Base-by-base conservation (phyloP, 2,888 invertebrate species). In the Diaprepes abbreviatus region DNA sequence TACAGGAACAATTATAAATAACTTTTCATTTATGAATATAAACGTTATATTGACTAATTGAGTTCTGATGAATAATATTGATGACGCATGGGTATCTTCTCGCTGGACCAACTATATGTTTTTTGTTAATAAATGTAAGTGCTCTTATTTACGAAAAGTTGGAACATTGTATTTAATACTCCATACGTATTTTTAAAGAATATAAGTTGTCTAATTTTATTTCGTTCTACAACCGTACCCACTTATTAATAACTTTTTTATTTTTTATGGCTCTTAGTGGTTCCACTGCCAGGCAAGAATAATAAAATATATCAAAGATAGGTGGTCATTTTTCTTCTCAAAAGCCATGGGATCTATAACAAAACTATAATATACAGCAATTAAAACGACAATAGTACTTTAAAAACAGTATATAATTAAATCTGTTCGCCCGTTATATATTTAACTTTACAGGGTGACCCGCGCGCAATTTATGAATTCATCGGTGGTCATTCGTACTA, bases 331-430 rank as follows among this genome's bases (percentile, higher is more conserved):
- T 65, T 45, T 40, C 58, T 50, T 66, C 48, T 12, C 14, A 43
- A 33, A 66, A 60, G 31, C 33, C 58, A 58, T 59, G 50, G 36
- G 58, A 58, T 54, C 43, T 59, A 54, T 66, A 52, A 66, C 35
- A 48, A 38, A 57, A 57, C 50, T 24, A 33, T 63, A 68, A 43
- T 58, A 59, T 31, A 69, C 21, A 36, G 38, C 59, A 69, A 69
- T 65, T 69, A 65, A 69, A 52, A 52, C 33, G 40, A 69, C 64
- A 69, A 64, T 69, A 21, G 58, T 17, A 33, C 17, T 58, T 40
- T 50, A 59, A 64, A 40, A 64, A 59, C 35, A 58, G 28, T 59
- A 59, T 69, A 59, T 69, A 64, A 69, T 69, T 69, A 64, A 64
- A 69, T 64, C 58, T 58, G 64, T 36, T 52, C 64, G 50, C 64